Evolutionary conservation across 1,140 invertebrate genomes (phyloP).

Genomic region (Lycorma delicatula): DNA sequence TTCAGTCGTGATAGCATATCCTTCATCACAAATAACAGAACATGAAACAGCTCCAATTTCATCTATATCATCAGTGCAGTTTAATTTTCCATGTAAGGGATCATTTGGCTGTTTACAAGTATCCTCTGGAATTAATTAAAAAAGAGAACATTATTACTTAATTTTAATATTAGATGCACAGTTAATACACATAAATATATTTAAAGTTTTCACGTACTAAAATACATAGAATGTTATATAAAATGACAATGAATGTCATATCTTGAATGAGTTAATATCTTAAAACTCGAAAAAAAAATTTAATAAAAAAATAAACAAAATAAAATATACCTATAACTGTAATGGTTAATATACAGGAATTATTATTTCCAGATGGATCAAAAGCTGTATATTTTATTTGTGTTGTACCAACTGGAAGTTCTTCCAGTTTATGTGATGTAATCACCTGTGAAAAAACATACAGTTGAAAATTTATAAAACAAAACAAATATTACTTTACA

Average conservation of each 20-base stretch:
- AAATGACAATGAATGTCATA: no score
- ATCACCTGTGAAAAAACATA: slow-evolving; percentile 21
- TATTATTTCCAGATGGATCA: slow-evolving; percentile 51
- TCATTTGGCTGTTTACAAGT: slow-evolving; percentile 45
- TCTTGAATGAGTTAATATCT: no score
- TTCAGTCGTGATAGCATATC: neutral
- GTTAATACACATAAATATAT: no score
- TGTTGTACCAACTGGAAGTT: slow-evolving; percentile 49
- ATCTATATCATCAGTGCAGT: slow-evolving; percentile 41
- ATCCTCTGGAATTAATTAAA: slow-evolving; percentile 39
- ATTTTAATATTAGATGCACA: no score
- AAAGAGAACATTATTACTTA: no score
- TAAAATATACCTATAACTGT: slow-evolving; percentile 59
- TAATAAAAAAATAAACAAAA: no score
- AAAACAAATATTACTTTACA: no score
- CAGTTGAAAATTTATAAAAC: no score
- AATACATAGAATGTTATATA: no score
- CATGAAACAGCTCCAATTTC: slow-evolving; percentile 45
- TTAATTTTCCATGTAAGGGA: slow-evolving; percentile 46
- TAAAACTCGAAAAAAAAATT: no score
- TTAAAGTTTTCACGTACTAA: no score
- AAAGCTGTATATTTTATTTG: slow-evolving; percentile 48
- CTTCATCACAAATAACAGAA: slow-evolving; percentile 32
- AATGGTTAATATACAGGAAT: slow-evolving; percentile 49
- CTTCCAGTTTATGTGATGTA: slow-evolving; percentile 41